Evolutionary conservation across 2,113 vertebrate genomes (phyloP).

Genomic region (Prunella fulvescens): DNA sequence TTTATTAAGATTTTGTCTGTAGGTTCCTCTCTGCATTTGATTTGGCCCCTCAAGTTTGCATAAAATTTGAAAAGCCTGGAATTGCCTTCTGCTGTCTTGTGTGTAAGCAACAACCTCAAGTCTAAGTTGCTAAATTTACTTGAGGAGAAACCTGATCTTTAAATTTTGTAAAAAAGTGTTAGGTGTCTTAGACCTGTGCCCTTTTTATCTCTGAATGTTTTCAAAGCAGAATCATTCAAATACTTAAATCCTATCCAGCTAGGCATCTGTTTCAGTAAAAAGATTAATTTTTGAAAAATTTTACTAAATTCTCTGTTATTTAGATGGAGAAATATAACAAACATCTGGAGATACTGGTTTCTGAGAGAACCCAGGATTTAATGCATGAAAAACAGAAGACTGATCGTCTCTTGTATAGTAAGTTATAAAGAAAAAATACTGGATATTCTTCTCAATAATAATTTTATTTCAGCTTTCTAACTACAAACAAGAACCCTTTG

Average conservation of each 20-base stretch:
- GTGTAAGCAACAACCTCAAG: not conserved
- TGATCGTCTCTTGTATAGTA: constrained; percentile 82
- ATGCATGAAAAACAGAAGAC: constrained; percentile 87
- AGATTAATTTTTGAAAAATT: not conserved
- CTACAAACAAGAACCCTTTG: not conserved
- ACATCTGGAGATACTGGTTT: constrained; percentile 84
- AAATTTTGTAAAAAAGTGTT: not conserved
- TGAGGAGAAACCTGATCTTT: not conserved
- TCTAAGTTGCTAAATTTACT: not conserved
- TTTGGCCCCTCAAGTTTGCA: not conserved
- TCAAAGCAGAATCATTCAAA: not conserved
- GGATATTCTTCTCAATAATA: not conserved
- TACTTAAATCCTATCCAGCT: not conserved
- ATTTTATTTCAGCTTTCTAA: not conserved
- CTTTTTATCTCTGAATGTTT: not conserved
- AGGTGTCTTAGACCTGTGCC: not conserved
- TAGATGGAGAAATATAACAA: constrained; percentile 92
- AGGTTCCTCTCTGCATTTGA: not conserved
- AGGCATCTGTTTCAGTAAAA: not conserved
- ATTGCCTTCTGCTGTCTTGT: not conserved
- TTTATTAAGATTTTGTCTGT: not conserved
- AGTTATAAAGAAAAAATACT: constrained; percentile 13
- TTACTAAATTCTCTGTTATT: not conserved
- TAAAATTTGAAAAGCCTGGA: not conserved
- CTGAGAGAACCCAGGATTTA: constrained; percentile 84